Evolutionary conservation across 2,113 vertebrate genomes (phyloP).

Genomic region (Otolemur garnettii): DNA sequence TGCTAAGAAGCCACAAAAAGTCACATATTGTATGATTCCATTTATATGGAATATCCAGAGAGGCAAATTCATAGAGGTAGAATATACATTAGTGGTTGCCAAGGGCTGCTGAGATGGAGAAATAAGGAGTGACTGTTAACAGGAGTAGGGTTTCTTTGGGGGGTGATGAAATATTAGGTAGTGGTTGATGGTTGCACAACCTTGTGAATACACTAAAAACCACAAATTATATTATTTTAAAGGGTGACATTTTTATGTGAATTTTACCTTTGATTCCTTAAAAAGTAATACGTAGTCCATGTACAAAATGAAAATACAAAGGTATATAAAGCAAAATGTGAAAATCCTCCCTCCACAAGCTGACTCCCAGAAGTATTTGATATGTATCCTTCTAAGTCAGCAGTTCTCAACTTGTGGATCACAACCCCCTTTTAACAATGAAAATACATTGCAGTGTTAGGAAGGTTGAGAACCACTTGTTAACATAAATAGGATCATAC

Average conservation of each 20-base stretch:
- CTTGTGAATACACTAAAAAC: constrained; percentile 26
- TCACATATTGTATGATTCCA: not conserved
- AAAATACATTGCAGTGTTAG: too few relatives aligned
- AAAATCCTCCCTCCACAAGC: not conserved
- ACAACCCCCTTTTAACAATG: too few relatives aligned
- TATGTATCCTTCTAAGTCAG: not conserved
- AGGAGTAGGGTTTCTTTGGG: not conserved
- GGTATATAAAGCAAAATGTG: constrained; percentile 39
- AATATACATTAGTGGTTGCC: constrained; percentile 6
- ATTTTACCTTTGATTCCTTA: constrained; percentile 12
- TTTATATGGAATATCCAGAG: constrained; percentile 27
- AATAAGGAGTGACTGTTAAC: not conserved
- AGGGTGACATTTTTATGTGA: not conserved
- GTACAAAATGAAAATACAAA: constrained; percentile 35
- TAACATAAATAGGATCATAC: not conserved
- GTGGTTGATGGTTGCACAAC: not conserved
- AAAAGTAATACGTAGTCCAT: not conserved
- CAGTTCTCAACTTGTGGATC: too few relatives aligned
- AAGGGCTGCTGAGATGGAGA: not conserved
- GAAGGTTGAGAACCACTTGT: not conserved
- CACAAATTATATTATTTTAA: not conserved
- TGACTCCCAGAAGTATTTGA: not conserved
- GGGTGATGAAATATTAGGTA: constrained; percentile 6
- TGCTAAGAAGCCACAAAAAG: not conserved
- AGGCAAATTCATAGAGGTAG: not conserved